A percentile compares a stretch with the other conserved stretches of the same genome.
These are phyloP conservation scores for Laterallus jamaicensis DNA, from an alignment of 2,113 vertebrate genomes.

Conservation along the genomic window DNA sequence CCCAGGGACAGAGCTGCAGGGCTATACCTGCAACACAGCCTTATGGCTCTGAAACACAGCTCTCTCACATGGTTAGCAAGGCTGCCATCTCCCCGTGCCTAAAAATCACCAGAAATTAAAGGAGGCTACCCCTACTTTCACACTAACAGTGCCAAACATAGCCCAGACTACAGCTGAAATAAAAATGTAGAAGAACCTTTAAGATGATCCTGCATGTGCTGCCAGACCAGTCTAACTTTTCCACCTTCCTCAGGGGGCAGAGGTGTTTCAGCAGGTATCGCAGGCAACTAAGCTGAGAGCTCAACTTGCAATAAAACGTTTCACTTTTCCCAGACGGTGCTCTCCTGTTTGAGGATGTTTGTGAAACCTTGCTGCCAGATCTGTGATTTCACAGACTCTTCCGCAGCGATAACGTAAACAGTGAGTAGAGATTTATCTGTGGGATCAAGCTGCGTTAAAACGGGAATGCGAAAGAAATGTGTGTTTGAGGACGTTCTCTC, in stretches of 20 bases:
- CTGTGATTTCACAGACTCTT: conserved; percentile 48
- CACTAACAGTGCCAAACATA: neutral
- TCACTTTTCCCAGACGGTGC: neutral
- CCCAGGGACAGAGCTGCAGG: neutral
- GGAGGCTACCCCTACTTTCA: neutral
- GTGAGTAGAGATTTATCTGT: conserved; percentile 16
- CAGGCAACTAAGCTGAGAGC: neutral
- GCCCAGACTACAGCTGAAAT: neutral
- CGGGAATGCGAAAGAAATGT: neutral
- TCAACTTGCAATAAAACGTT: neutral
- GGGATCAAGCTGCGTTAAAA: neutral
- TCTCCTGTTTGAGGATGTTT: conserved; percentile 20
- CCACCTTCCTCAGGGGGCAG: neutral
- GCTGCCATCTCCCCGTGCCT: neutral
- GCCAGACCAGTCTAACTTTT: neutral
- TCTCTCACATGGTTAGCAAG: rapidly evolving
- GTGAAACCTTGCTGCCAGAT: neutral
- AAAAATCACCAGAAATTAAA: neutral
- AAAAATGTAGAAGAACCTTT: neutral
- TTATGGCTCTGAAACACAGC: rapidly evolving
- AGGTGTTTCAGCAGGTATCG: neutral
- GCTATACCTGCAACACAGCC: neutral
- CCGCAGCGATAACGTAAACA: conserved; percentile 30
- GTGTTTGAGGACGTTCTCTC: neutral
- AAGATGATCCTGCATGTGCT: rapidly evolving